These are phyloP conservation scores for Chrysaora quinquecirrha DNA, from an alignment of 30 jellyfish, hydroid and myxozoan genomes.

Conservation along the genomic window DNA sequence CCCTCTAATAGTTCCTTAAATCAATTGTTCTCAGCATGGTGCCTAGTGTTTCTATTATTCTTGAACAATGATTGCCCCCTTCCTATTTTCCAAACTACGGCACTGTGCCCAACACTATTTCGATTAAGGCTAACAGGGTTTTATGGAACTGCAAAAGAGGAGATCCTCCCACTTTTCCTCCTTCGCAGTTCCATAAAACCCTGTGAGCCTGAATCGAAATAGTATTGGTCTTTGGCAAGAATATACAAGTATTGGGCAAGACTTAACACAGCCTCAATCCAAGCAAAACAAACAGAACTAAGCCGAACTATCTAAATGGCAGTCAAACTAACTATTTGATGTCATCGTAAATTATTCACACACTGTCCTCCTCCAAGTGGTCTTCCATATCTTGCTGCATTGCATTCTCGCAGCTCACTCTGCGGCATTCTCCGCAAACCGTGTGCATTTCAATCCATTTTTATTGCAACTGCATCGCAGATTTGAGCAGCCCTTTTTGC, in stretches of 20 bases:
- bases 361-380: slow-evolving; percentile 18
- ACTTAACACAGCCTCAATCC: background rate
- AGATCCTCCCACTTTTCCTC: background rate
- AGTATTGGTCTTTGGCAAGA: background rate
- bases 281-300: too few species aligned
- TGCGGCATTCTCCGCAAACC: slow-evolving; percentile 66
- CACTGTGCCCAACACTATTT: background rate
- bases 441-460: slow-evolving; percentile 56
- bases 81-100: background rate
- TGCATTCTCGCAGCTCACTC: slow-evolving; percentile 66
- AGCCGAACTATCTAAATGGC: too few species aligned
- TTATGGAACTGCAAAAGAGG: background rate
- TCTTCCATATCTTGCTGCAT: slow-evolving; percentile 43
- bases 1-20: background rate
- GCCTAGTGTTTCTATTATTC: background rate
- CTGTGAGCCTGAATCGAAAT: background rate
- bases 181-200: too few species aligned
- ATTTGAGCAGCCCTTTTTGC: slow-evolving; percentile 62
- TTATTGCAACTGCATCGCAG: slow-evolving; percentile 62
- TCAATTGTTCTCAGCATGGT: too few species aligned
- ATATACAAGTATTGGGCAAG: background rate
- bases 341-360: slow-evolving; percentile 24
- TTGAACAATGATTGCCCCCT: background rate
- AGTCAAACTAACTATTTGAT: too few species aligned
- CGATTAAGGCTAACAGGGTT: background rate